Conservation (phyloP, 2,888 invertebrate species). For the Ichneumoninae sp. region DNA sequence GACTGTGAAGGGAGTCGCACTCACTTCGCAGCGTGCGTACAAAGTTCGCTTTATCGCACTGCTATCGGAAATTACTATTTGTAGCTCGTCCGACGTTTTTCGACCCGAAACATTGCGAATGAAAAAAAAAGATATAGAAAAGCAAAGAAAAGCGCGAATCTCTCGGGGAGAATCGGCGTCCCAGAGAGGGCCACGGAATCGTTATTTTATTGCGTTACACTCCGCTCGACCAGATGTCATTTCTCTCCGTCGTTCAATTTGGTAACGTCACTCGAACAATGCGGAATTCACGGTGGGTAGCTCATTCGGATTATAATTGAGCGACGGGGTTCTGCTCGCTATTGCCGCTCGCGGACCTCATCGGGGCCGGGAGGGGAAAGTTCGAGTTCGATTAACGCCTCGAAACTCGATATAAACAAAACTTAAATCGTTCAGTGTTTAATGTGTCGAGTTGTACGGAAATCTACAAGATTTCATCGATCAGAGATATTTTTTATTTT, state of each 20-base stretch:
- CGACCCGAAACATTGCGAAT: background rate
- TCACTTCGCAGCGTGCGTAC: no score
- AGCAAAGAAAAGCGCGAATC: slow-evolving; percentile 25
- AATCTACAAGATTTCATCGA: no score
- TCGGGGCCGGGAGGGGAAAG: background rate
- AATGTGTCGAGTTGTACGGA: no score
- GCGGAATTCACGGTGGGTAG: slow-evolving; percentile 70
- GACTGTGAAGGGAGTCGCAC: background rate
- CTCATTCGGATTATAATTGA: slow-evolving; percentile 77
- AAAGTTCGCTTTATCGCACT: no score
- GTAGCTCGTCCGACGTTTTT: background rate
- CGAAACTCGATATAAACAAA: background rate
- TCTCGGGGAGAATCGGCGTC: background rate
- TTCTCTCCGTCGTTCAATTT: slow-evolving; percentile 42
- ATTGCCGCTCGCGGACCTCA: background rate
- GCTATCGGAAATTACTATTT: background rate
- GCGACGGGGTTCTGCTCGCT: slow-evolving; percentile 69
- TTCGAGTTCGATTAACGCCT: slow-evolving; percentile 4
- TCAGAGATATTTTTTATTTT: no score
- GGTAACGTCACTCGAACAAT: slow-evolving; percentile 70
- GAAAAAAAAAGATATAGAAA: slow-evolving; percentile 18
- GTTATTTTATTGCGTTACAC: slow-evolving; percentile 69
- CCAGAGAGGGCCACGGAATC: slow-evolving; percentile 45
- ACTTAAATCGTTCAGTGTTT: no score
- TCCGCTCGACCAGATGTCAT: slow-evolving; percentile 73